Evolutionary conservation across 2,888 invertebrate genomes (phyloP).

Genomic region (Chymomyza procnemis): DNA sequence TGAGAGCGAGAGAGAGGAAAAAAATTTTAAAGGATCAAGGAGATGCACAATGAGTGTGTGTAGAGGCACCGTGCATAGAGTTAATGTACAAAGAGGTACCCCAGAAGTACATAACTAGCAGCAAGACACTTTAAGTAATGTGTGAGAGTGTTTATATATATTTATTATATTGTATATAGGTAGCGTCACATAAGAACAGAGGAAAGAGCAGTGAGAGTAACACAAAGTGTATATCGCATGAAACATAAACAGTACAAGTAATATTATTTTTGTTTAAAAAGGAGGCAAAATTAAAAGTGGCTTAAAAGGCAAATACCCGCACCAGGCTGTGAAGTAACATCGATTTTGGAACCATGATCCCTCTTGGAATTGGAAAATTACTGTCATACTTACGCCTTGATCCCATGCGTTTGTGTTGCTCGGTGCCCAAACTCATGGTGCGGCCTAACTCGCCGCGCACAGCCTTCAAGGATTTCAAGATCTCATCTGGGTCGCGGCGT

Average conservation of each 20-base stretch:
- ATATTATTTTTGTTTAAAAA: background rate
- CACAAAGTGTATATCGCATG: background rate
- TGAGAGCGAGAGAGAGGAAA: constrained; percentile 20
- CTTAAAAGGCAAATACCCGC: background rate
- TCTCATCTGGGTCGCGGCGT: constrained; percentile 90
- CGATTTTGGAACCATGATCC: background rate
- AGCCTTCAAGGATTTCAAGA: constrained; percentile 87
- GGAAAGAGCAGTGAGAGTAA: background rate
- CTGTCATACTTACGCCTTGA: constrained; percentile 85
- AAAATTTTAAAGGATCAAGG: background rate
- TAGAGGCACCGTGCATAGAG: background rate
- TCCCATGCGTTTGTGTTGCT: constrained; percentile 80
- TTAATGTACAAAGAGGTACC: constrained; percentile 1
- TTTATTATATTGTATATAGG: too few species aligned
- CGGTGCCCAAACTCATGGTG: constrained; percentile 88
- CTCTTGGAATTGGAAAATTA: background rate
- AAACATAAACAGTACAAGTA: background rate
- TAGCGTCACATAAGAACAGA: background rate
- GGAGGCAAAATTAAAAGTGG: background rate
- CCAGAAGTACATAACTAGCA: constrained; percentile 2
- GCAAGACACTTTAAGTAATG: background rate
- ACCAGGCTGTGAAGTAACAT: background rate
- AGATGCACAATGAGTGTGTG: background rate
- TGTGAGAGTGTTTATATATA: too few species aligned
- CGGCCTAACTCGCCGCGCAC: constrained; percentile 90